A percentile compares a stretch with the other conserved stretches of the same genome.
Evolutionary conservation across 2,888 invertebrate genomes (phyloP).

Genomic region (Protula sp.): DNA sequence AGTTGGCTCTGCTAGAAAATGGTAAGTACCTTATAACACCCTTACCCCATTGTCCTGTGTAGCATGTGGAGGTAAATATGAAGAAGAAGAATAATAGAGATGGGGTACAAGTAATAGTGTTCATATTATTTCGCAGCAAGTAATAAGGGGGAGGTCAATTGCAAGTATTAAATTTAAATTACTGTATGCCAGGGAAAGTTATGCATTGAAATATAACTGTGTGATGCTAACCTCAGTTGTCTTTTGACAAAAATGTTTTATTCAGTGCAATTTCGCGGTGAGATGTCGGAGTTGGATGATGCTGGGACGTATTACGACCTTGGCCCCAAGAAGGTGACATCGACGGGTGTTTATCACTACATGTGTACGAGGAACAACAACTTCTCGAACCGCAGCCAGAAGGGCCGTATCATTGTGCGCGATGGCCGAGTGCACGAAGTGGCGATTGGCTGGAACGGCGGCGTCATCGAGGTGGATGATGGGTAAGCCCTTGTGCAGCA

Average conservation of each 20-base stretch:
- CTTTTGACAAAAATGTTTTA: too few relatives aligned
- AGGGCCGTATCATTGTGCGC: constrained; percentile 39
- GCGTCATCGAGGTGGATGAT: constrained; percentile 28
- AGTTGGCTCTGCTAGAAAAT: constrained; percentile 40
- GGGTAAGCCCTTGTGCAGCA: constrained; percentile 29
- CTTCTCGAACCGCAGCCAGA: constrained; percentile 53
- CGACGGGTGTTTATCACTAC: constrained; percentile 42
- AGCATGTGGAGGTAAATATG: too few relatives aligned
- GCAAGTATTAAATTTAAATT: too few relatives aligned
- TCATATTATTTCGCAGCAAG: too few relatives aligned
- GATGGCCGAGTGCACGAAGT: constrained; percentile 19
- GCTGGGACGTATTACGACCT: constrained; percentile 52
- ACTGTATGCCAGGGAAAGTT: too few relatives aligned
- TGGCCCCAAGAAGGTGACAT: constrained; percentile 37
- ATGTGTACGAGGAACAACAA: constrained; percentile 52
- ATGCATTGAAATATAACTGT: too few relatives aligned
- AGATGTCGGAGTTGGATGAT: constrained; percentile 46
- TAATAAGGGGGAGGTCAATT: too few relatives aligned
- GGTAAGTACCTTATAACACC: constrained; percentile 23
- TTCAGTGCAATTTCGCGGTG: constrained; percentile 39
- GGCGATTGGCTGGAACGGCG: constrained; percentile 44
- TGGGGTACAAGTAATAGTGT: too few relatives aligned
- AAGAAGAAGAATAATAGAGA: too few relatives aligned
- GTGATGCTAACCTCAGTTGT: too few relatives aligned
- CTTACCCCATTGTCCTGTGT: too few relatives aligned